phyloP scores from a whole-genome alignment of 53 echinoderm and acorn worm species.

The Echinarachnius parma region DNA sequence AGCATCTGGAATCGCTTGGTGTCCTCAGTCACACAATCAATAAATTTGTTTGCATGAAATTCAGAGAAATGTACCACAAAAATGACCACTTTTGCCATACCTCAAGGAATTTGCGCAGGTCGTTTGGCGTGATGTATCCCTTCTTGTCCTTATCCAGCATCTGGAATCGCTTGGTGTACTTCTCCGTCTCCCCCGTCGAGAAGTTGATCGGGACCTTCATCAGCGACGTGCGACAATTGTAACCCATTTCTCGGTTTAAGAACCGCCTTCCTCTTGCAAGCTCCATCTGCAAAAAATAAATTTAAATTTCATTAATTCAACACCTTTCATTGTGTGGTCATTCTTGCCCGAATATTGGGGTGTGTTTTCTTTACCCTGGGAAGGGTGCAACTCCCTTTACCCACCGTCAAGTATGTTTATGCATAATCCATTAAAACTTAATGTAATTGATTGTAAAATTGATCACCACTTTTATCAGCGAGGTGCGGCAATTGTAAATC shows the following conservation, averaged over 20 bases:
- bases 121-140: constrained; percentile 94
- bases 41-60: too few species aligned
- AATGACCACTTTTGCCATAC: too few species aligned
- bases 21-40: too few species aligned
- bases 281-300: constrained; percentile 29
- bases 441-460: constrained; percentile 84
- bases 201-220: constrained; percentile 88
- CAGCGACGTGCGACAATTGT: constrained; percentile 69
- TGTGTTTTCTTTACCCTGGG: too few species aligned
- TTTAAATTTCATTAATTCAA: too few species aligned
- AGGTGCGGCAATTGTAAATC: constrained; percentile 77
- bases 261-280: constrained; percentile 60
- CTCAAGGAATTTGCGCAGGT: constrained; percentile 75
- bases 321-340: too few species aligned
- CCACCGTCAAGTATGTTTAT: too few species aligned
- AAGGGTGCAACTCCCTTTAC: too few species aligned
- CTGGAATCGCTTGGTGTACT: constrained; percentile 84
- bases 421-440: too few species aligned
- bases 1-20: constrained; percentile 78
- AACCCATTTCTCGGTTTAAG: constrained; percentile 88
- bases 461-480: constrained; percentile 75
- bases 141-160: constrained; percentile 79
- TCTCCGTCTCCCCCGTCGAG: constrained; percentile 72
- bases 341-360: too few species aligned
- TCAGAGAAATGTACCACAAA: too few species aligned